Percentiles rank a stretch among this genome's conserved stretches.
Conservation (phyloP, 2,888 invertebrate genomes). For the Drosophila neoperkinsi region DNA sequence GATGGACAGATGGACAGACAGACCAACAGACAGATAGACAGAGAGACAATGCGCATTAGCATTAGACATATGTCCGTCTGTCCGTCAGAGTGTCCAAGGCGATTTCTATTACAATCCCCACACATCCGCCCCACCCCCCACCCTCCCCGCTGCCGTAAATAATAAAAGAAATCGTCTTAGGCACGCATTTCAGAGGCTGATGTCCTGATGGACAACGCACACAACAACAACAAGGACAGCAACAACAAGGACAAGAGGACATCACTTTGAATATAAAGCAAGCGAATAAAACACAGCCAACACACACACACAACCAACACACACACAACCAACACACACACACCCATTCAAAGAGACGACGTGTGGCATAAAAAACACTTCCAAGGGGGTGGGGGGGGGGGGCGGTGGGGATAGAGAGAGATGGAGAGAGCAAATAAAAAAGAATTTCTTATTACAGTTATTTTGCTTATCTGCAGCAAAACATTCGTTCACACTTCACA, state of each 20-base stretch:
- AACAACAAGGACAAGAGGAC: constrained; percentile 56
- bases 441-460: constrained; percentile 80
- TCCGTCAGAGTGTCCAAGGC: constrained; percentile 17
- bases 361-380: constrained; percentile 79
- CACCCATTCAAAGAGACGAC: constrained; percentile 31
- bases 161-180: constrained; percentile 82
- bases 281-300: constrained; percentile 72
- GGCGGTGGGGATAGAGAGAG: neutral
- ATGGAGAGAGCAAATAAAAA: constrained; percentile 67
- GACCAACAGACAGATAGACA: neutral
- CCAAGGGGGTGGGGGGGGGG: neutral
- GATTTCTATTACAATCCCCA: constrained; percentile 61
- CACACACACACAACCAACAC: constrained; percentile 1
- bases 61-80: constrained; percentile 65
- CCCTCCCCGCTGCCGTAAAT: constrained; percentile 62
- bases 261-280: constrained; percentile 82
- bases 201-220: constrained; percentile 70
- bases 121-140: neutral
- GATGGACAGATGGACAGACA: too few relatives aligned
- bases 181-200: constrained; percentile 70
- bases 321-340: neutral
- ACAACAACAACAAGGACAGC: constrained; percentile 43
- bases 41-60: constrained; percentile 69
- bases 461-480: constrained; percentile 81
- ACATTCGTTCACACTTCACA: constrained; percentile 79